phyloP scores from a whole-genome alignment of 1,140 invertebrate species.

The Hesperophylax magnus region DNA sequence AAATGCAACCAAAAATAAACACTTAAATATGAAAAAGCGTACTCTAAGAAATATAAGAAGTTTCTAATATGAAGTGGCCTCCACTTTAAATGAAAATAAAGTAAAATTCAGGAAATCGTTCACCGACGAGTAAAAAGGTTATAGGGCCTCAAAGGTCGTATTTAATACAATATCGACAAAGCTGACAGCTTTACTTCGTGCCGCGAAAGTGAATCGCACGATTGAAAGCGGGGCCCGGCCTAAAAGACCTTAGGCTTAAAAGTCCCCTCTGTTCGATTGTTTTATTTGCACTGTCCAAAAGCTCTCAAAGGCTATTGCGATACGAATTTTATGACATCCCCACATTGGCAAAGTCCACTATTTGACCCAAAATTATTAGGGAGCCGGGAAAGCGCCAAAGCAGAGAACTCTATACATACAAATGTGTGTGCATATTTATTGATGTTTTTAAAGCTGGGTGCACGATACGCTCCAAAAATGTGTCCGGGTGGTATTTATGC shows the following conservation, averaged over 20 bases:
- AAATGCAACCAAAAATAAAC: no score
- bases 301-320: constrained; percentile 33
- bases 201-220: not conserved
- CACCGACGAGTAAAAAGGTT: not conserved
- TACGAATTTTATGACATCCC: constrained; percentile 20
- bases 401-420: not conserved
- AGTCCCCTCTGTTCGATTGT: constrained; percentile 26
- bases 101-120: no score
- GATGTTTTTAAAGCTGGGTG: constrained; percentile 14
- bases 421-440: constrained; percentile 17
- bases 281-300: constrained; percentile 36
- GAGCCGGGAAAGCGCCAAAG: constrained; percentile 1
- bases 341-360: constrained; percentile 18
- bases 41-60: no score
- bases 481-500: not conserved
- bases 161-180: not conserved
- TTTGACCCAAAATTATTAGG: constrained; percentile 31
- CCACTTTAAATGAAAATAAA: no score
- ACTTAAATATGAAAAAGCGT: no score
- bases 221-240: not conserved
- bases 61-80: no score
- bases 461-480: constrained; percentile 1
- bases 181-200: not conserved
- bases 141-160: not conserved
- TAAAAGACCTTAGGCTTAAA: constrained; percentile 25